Evolutionary conservation across 92 coral and sea anemone species (phyloP).

Genomic region (Palythoa heliodiscus): DNA sequence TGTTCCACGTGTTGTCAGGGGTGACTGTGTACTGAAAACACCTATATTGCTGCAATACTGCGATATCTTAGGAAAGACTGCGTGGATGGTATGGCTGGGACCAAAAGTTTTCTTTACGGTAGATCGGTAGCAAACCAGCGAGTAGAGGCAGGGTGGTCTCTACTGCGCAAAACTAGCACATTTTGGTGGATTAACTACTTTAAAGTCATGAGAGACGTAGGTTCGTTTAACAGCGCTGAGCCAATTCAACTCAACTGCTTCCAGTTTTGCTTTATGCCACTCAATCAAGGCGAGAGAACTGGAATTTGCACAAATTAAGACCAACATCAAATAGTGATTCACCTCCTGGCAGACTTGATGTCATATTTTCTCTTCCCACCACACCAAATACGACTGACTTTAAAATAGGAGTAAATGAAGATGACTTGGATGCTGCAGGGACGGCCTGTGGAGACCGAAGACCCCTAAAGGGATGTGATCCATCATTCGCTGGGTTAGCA

Average conservation of each 20-base stretch:
- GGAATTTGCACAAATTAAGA: conserved; percentile 47
- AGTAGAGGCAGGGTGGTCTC: conserved; percentile 41
- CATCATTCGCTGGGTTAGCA: conserved; percentile 23
- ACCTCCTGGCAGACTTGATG: conserved; percentile 49
- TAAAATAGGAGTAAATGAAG: conserved; percentile 16
- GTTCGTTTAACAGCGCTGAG: neutral
- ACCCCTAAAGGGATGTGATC: conserved; percentile 15
- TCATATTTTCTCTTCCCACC: conserved; percentile 11
- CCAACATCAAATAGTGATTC: conserved; percentile 27
- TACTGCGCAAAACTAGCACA: too few species aligned
- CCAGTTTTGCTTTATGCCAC: conserved; percentile 47
- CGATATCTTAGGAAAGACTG: conserved; percentile 10
- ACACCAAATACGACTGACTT: conserved; percentile 12
- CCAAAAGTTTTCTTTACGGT: conserved; percentile 23
- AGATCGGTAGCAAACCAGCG: conserved; percentile 16
- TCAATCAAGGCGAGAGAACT: conserved; percentile 46
- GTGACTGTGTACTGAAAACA: conserved; percentile 39
- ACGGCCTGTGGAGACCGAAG: conserved; percentile 4
- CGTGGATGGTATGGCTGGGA: conserved; percentile 6
- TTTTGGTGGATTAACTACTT: too few species aligned
- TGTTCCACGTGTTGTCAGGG: conserved; percentile 5
- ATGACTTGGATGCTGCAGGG: conserved; percentile 9
- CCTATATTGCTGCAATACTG: conserved; percentile 29
- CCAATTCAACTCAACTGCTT: conserved; percentile 48
- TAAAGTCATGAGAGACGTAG: conserved; percentile 38